Evolutionary conservation across 2,113 vertebrate species (phyloP), one percentile per base, ranked within the genome.

Genomic region (Oryzias javanicus): DNA sequence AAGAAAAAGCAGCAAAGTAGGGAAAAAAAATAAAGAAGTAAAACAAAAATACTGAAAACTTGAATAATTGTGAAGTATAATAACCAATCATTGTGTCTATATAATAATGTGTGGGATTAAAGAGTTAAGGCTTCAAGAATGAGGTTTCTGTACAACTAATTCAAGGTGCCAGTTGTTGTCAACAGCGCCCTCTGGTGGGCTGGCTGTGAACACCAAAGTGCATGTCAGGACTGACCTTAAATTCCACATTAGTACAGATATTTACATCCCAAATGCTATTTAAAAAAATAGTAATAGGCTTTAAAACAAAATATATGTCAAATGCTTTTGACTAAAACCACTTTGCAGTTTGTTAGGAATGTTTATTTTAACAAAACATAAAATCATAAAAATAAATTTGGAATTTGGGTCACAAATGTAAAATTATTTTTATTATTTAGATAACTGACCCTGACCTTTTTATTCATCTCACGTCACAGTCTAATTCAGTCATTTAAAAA

Each of bases 31-130:
- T 35, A 12, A 53, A 41, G 55, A 76, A 56, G 4, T 56, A 56
- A 81, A 87, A 85, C 67, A 72, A 83, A 78, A 76, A 84, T 69
- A 81, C 42, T 84, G 68, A 79, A 49, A 74, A 53, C 24, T 78
- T 82, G 52, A 63, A 25, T 50, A 78, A 81, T 72, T 67, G 67
- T 73, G 64, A 61, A 67, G n/a, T 40, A 56, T 51, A 12, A 35
- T 72, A 70, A 64, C 54, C 54, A 71, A 64, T 65, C 63, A 52
- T 66, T 25, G 55, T 48, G 46, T 70, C 64, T 76, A 54, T 46
- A 77, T 68, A 61, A 42, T 54, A 63, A 74, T 64, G 66, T 76
- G 67, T 81, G 72, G 77, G 72, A 82, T 6, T 46, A 14, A 46
- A n/a, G 16, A 46, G 44, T n/a, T n/a, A n/a, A n/a, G 44, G 16